Evolutionary conservation across 1,140 invertebrate genomes (phyloP).

Genomic region (Bombus picipes): DNA sequence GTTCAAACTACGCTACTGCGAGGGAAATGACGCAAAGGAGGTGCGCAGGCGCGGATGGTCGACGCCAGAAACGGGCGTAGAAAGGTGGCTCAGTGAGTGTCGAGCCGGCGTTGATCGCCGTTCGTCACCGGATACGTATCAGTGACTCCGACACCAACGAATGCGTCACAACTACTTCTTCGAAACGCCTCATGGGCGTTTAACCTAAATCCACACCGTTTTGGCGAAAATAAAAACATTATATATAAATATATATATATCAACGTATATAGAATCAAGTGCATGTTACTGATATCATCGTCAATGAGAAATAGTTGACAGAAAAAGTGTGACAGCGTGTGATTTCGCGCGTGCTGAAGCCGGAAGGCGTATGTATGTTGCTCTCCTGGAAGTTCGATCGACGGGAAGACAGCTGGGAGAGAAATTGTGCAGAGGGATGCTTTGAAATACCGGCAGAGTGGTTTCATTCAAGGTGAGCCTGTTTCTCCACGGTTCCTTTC

Average conservation of each 20-base stretch:
- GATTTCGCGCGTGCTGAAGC: conserved; percentile 25
- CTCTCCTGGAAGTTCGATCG: conserved; percentile 53
- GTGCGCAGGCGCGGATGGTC: conserved; percentile 51
- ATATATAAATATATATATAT: too few relatives aligned
- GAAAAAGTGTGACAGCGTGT: neutral
- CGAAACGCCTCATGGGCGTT: conserved; percentile 40
- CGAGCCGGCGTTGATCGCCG: conserved; percentile 34
- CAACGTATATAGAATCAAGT: too few relatives aligned
- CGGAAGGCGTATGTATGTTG: conserved; percentile 60
- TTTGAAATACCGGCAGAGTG: conserved; percentile 33
- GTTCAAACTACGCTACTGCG: conserved; percentile 9
- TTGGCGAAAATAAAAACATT: neutral
- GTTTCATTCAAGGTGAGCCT: conserved; percentile 50
- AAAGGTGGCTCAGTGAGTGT: conserved; percentile 41
- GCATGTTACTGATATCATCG: neutral
- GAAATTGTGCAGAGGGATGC: conserved; percentile 47
- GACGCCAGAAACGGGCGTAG: conserved; percentile 41
- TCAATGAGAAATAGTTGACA: neutral
- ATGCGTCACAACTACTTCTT: neutral
- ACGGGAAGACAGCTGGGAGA: conserved; percentile 54
- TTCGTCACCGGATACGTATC: neutral
- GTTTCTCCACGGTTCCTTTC: neutral
- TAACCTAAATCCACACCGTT: neutral
- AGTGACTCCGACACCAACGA: neutral
- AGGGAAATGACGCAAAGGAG: conserved; percentile 53